A percentile compares a stretch with the other conserved stretches of the same genome.
Conservation (phyloP, 2,888 invertebrate genomes). For the Camponotus fellah region DNA sequence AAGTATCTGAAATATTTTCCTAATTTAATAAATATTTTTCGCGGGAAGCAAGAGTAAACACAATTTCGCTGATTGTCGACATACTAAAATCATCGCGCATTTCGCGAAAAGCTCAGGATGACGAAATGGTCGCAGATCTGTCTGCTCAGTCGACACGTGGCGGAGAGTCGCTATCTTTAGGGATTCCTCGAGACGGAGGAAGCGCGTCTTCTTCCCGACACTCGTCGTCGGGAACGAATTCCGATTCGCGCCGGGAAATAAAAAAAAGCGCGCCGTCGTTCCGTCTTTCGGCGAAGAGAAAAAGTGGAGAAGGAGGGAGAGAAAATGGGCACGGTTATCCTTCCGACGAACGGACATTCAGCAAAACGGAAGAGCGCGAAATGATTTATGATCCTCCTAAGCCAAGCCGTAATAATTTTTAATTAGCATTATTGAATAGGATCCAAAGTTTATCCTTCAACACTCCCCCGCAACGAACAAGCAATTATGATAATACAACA, state of each 20-base stretch:
- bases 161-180: slow-evolving; percentile 58
- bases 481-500: background rate
- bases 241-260: slow-evolving; percentile 48
- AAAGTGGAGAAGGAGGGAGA: background rate
- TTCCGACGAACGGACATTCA: background rate
- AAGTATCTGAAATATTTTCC: too few relatives aligned
- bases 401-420: background rate
- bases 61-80: slow-evolving; percentile 15
- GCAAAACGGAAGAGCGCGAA: background rate
- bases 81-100: slow-evolving; percentile 29
- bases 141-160: slow-evolving; percentile 49
- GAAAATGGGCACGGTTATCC: slow-evolving; percentile 5
- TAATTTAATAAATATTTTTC: slow-evolving; percentile 14
- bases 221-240: slow-evolving; percentile 45
- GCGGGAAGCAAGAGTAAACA: background rate
- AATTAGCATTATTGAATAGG: background rate
- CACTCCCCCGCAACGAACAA: background rate
- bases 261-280: slow-evolving; percentile 33
- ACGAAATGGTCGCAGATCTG: slow-evolving; percentile 50
- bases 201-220: slow-evolving; percentile 31
- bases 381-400: background rate
- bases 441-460: background rate
- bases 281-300: slow-evolving; percentile 12
- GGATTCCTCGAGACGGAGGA: slow-evolving; percentile 48
- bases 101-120: slow-evolving; percentile 52